These are phyloP conservation scores for Dicyrtomina minuta DNA, from an alignment of 2,888 invertebrate genomes.

Conservation along the genomic window DNA sequence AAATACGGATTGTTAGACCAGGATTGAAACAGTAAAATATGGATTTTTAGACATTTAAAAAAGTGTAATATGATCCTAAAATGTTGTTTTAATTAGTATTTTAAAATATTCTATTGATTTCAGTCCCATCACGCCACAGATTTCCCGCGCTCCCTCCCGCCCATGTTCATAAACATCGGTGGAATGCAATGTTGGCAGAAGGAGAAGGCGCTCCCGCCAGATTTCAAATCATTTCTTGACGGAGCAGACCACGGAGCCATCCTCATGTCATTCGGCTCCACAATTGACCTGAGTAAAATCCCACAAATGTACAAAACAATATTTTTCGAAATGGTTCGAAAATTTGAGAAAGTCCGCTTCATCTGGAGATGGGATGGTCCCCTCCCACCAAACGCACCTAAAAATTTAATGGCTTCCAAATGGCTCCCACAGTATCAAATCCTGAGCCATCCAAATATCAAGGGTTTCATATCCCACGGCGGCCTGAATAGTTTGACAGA, in stretches of 20 bases:
- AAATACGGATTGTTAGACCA: too few species aligned
- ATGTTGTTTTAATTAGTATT: not conserved
- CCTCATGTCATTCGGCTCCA: slow-evolving; percentile 51
- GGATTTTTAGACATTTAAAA: not conserved
- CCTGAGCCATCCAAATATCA: slow-evolving; percentile 48
- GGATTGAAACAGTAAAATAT: too few species aligned
- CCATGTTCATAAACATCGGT: slow-evolving; percentile 43
- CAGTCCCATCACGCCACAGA: too few species aligned
- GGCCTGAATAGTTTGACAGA: slow-evolving; percentile 50
- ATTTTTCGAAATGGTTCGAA: slow-evolving; percentile 47
- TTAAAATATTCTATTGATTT: not conserved
- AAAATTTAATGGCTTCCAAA: slow-evolving; percentile 45
- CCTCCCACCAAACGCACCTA: slow-evolving; percentile 38
- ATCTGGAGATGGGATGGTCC: slow-evolving; percentile 50
- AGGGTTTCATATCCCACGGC: slow-evolving; percentile 48
- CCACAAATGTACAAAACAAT: slow-evolving; percentile 40
- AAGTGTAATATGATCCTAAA: not conserved
- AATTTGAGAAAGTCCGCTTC: slow-evolving; percentile 44
- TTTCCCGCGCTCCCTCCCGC: slow-evolving; percentile 8
- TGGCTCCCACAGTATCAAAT: slow-evolving; percentile 53
- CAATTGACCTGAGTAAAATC: slow-evolving; percentile 45
- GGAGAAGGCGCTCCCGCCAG: slow-evolving; percentile 37
- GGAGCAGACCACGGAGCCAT: slow-evolving; percentile 44
- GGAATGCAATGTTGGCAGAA: slow-evolving; percentile 47
- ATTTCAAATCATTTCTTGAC: slow-evolving; percentile 45